A percentile compares a stretch with the other conserved stretches of the same genome.
Evolutionary conservation across 2,113 vertebrate genomes (phyloP).

Genomic region (Oophaga pumilio): DNA sequence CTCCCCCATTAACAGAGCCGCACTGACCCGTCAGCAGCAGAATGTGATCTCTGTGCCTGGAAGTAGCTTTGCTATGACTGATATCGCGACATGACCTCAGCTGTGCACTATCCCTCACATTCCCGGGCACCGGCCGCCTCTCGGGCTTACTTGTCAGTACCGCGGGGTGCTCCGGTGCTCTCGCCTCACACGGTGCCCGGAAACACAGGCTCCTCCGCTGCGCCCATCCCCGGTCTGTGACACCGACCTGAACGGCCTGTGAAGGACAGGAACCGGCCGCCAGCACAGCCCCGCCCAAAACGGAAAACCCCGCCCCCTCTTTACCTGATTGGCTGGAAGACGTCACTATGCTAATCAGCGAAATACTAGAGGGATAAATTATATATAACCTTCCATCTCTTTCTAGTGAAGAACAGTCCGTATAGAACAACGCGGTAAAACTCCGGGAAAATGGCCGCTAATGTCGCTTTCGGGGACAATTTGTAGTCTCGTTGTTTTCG

Average conservation of each 20-base stretch:
- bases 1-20: no score
- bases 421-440: not conserved
- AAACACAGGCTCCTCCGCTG: not conserved
- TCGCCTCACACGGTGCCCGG: not conserved
- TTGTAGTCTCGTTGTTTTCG: no score
- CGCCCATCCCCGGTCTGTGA: not conserved
- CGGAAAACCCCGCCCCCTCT: not conserved
- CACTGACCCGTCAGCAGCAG: no score
- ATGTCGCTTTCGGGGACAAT: not conserved
- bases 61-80: no score
- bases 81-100: no score
- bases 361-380: not conserved
- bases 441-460: not conserved
- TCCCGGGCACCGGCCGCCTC: not conserved
- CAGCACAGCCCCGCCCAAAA: not conserved
- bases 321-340: not conserved
- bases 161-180: not conserved
- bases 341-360: not conserved
- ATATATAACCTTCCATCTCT: not conserved
- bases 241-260: slow-evolving; percentile 31
- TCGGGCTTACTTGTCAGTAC: not conserved
- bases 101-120: not conserved
- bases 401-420: no score
- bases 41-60: no score
- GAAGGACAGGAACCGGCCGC: slow-evolving; percentile 22